These are phyloP conservation scores for Conopomorpha cramerella DNA, from an alignment of 1,140 invertebrate species.

Conservation along the genomic window DNA sequence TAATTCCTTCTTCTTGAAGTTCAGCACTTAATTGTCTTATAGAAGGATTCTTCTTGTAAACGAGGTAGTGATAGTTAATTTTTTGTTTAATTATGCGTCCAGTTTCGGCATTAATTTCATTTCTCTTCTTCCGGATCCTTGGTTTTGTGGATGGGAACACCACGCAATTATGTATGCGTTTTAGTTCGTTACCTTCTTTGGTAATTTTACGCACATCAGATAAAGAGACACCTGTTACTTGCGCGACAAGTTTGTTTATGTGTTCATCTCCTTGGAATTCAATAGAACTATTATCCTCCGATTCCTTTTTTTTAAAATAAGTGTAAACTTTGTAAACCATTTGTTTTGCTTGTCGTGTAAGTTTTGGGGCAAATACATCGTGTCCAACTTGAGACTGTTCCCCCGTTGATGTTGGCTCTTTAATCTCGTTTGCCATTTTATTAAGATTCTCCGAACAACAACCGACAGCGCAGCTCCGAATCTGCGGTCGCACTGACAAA, in stretches of 20 bases:
- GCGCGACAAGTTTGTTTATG: neutral
- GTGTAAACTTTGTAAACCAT: neutral
- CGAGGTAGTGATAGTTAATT: neutral
- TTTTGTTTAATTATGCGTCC: neutral
- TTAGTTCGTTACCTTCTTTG: neutral
- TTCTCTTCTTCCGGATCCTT: neutral
- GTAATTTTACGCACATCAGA: neutral
- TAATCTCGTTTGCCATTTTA: neutral
- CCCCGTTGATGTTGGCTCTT: no score
- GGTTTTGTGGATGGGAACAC: neutral
- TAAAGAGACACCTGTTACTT: neutral
- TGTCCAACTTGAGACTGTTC: neutral
- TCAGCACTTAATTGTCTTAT: neutral
- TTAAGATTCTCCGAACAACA: neutral
- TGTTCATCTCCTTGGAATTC: neutral
- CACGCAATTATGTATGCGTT: neutral
- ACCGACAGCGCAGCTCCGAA: neutral
- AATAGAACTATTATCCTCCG: neutral
- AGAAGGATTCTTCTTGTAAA: neutral
- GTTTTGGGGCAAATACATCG: neutral
- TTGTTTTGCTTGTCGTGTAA: neutral
- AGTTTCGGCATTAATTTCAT: neutral
- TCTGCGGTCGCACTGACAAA: neutral
- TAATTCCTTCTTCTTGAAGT: neutral
- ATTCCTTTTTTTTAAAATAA: neutral